Base-by-base conservation (phyloP, 2,113 vertebrate genomes). In the Pedetes capensis region DNA sequence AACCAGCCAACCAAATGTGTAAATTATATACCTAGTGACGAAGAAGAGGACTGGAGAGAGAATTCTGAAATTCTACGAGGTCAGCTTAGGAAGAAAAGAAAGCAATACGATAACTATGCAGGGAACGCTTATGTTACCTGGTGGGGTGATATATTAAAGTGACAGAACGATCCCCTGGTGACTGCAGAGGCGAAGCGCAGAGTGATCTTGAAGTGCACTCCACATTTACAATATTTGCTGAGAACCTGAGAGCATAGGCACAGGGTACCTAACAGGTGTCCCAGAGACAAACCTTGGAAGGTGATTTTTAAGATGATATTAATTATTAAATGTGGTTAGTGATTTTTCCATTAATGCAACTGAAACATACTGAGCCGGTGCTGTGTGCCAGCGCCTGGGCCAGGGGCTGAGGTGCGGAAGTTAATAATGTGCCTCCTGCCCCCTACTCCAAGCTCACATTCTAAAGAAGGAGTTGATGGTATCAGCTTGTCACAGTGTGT, bases 1-100 rank as follows among this genome's bases (percentile, higher is more conserved):
- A 98, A 98, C 96, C 97, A 97, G 98, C 93, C 97, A 98, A 98
- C 94, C 95, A 97, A 98, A 97, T 42, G 97, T 98, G 97, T 98
- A 98, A 98, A 98, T 98, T 98, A 98, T 94, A 98, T 97, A 97
- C 91, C 90, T 87, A 0, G 94, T 94, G 96, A 97, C 93, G 97
- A 97, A 97, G 96, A 91, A 96, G 98, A 97, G 94, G 92, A 87
- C 95, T 94, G 87, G 94, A 87, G 96, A 97, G 97, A 97, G 97
- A 97, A 97, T 97, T 94, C 86, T 95, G 78, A 95, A 97, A 97
- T 96, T 91, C 93, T 96, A 97, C 96, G 0, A 49, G 97, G 93
- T 96, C 94, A 95, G 83, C 96, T 96, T 96, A 96, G 90, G 23
- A 72, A 5, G 9, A 89, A 83, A 88, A 93, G 83, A 94, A n/a